Evolutionary conservation across 2,888 invertebrate species (phyloP).

Genomic region (Anarsia innoxiella): DNA sequence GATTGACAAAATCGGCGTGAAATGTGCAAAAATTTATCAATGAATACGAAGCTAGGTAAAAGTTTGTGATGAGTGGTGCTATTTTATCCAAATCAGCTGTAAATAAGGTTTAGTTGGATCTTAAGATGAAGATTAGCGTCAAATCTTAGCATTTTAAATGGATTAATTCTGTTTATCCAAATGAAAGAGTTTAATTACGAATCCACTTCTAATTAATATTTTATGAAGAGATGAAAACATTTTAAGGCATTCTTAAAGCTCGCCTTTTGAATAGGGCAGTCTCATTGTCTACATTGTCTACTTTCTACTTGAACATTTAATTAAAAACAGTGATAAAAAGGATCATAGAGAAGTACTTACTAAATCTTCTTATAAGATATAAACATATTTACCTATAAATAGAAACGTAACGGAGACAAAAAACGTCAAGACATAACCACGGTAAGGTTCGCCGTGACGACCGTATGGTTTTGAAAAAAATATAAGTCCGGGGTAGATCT

Average conservation of each 20-base stretch:
- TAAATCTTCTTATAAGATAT: too few relatives aligned
- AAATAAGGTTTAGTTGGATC: too few relatives aligned
- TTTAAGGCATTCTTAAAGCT: too few relatives aligned
- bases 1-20: slow-evolving; percentile 91
- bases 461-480: slow-evolving; percentile 95
- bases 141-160: background rate
- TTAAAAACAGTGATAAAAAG: too few relatives aligned
- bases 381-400: slow-evolving; percentile 90
- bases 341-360: too few relatives aligned
- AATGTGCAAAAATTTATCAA: slow-evolving; percentile 97
- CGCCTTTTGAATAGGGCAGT: too few relatives aligned
- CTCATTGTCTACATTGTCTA: too few relatives aligned
- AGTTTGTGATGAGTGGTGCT: slow-evolving; percentile 94
- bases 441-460: slow-evolving; percentile 87
- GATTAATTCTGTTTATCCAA: too few relatives aligned
- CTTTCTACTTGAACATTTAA: too few relatives aligned
- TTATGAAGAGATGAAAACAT: too few relatives aligned
- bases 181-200: background rate
- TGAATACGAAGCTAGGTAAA: slow-evolving; percentile 95
- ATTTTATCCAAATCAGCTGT: slow-evolving; percentile 90
- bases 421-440: slow-evolving; percentile 95
- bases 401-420: slow-evolving; percentile 90
- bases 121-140: too few relatives aligned
- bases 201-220: too few relatives aligned
- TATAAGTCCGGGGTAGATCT: slow-evolving; percentile 94